phyloP scores from a whole-genome alignment of 2,797 vertebrate species.

The Coregonus sp. region DNA sequence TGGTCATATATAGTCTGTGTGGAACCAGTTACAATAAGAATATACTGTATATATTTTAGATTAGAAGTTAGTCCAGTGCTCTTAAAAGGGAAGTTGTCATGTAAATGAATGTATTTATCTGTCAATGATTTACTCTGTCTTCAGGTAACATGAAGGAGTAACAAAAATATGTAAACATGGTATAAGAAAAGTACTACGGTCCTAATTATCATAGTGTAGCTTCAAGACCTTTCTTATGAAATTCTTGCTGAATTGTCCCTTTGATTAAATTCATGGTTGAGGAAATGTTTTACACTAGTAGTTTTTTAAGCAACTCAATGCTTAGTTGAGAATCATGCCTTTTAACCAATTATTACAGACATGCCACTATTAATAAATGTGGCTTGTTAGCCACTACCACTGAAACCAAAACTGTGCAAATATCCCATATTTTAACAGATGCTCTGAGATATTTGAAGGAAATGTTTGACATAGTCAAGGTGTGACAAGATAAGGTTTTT shows the following conservation, averaged over 20 bases:
- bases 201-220: neutral
- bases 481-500: neutral
- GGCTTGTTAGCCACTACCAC: neutral
- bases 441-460: neutral
- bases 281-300: neutral
- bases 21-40: neutral
- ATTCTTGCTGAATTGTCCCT: too few relatives aligned
- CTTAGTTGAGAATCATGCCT: neutral
- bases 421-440: neutral
- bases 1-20: neutral
- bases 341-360: neutral
- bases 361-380: neutral
- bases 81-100: neutral
- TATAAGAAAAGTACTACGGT: neutral
- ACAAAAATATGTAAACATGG: neutral
- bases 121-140: neutral
- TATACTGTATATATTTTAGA: constrained; percentile 2
- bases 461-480: neutral
- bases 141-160: neutral
- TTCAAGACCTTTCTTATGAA: neutral
- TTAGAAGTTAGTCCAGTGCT: neutral
- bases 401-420: neutral
- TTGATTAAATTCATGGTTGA: neutral
- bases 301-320: neutral
- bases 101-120: neutral